Evolutionary conservation across 2,888 invertebrate genomes (phyloP).

Genomic region (Alloplasta piceator): DNA sequence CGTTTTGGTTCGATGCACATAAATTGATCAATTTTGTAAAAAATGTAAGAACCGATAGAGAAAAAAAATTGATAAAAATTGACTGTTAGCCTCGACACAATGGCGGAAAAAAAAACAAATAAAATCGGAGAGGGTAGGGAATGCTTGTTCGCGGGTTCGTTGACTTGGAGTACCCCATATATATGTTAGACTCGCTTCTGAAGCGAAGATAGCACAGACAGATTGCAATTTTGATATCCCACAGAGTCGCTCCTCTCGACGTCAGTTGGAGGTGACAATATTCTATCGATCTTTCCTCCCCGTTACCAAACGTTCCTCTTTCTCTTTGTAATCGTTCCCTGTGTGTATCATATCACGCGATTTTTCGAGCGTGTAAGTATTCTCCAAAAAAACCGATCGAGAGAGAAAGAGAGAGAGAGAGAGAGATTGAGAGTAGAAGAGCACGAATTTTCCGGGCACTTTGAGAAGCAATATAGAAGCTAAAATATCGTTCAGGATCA

Average conservation of each 20-base stretch:
- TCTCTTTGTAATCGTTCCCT: constrained; percentile 42
- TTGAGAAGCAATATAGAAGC: constrained; percentile 27
- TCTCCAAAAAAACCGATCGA: not conserved
- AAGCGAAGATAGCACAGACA: constrained; percentile 54
- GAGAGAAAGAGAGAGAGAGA: not conserved
- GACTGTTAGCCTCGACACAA: too few relatives aligned
- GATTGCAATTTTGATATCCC: constrained; percentile 66
- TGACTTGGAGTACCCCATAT: not conserved
- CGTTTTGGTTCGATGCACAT: too few relatives aligned
- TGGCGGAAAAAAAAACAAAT: too few relatives aligned
- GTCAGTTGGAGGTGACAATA: constrained; percentile 64
- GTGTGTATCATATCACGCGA: constrained; percentile 32
- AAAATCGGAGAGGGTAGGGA: too few relatives aligned
- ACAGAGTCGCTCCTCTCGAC: constrained; percentile 47
- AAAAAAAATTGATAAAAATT: too few relatives aligned
- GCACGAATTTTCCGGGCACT: constrained; percentile 24
- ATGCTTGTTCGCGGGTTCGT: too few relatives aligned
- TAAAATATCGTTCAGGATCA: constrained; percentile 32
- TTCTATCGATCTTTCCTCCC: constrained; percentile 50
- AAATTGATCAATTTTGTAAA: too few relatives aligned
- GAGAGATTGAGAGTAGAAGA: not conserved
- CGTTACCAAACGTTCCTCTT: constrained; percentile 3
- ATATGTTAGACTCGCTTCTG: constrained; percentile 33
- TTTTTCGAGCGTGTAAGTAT: constrained; percentile 36
- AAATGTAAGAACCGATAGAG: too few relatives aligned